A percentile compares a stretch with the other conserved stretches of the same genome.
Evolutionary conservation across 1,140 invertebrate genomes (phyloP).

Genomic region (Ephestia elutella): DNA sequence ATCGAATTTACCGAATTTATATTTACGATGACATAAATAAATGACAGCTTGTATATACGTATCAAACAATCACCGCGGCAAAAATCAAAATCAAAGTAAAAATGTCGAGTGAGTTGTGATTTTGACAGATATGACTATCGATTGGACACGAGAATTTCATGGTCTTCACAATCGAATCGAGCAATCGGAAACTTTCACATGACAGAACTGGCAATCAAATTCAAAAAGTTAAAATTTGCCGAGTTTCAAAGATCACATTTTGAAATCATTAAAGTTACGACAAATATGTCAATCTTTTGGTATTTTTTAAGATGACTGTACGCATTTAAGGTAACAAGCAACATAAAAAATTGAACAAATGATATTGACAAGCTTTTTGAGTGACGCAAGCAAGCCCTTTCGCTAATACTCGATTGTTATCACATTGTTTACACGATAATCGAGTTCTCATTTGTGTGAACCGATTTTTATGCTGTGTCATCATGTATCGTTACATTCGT

Average conservation of each 20-base stretch:
- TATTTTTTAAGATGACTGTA: not conserved
- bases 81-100: slow-evolving; percentile 2
- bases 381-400: slow-evolving; percentile 4
- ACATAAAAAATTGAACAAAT: not conserved
- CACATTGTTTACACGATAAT: not conserved
- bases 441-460: slow-evolving; percentile 4
- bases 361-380: slow-evolving; percentile 2
- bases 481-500: not conserved
- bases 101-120: not conserved
- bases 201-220: not conserved
- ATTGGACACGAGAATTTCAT: slow-evolving; percentile 3
- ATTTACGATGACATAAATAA: too few relatives aligned
- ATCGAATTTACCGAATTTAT: too few relatives aligned
- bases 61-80: slow-evolving; percentile 1
- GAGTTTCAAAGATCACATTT: not conserved
- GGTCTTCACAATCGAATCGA: not conserved
- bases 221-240: not conserved
- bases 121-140: slow-evolving; percentile 1
- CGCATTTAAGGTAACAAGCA: not conserved
- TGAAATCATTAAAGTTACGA: not conserved
- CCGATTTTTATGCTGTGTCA: not conserved
- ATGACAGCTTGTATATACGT: not conserved
- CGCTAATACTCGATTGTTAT: slow-evolving; percentile 2
- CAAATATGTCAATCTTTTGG: not conserved
- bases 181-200: not conserved